A percentile compares a stretch with the other conserved stretches of the same genome.
These are phyloP conservation scores for Cyclophora albipunctata DNA, from an alignment of 2,888 invertebrate species.

Conservation along the genomic window DNA sequence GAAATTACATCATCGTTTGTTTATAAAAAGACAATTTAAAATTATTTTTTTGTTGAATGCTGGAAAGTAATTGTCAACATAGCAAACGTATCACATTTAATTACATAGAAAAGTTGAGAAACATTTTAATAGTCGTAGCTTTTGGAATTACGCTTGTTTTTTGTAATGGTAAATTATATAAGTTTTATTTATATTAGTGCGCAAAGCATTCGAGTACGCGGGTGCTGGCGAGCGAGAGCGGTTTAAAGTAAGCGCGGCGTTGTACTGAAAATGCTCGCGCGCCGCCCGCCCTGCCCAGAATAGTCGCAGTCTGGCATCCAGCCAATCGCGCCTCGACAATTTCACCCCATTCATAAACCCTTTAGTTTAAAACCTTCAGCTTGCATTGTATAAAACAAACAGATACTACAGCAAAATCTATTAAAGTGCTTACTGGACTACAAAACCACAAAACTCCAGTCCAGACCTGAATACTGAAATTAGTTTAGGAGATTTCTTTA, in stretches of 20 bases:
- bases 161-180: neutral
- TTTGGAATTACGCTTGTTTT: no score
- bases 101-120: no score
- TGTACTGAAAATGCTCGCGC: slow-evolving; percentile 57
- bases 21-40: neutral
- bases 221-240: slow-evolving; percentile 17
- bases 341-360: slow-evolving; percentile 60
- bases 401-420: no score
- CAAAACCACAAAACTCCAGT: no score
- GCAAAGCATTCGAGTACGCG: slow-evolving; percentile 9
- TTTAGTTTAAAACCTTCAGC: slow-evolving; percentile 10
- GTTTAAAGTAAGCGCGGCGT: slow-evolving; percentile 37
- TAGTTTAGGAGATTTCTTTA: no score
- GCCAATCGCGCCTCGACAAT: slow-evolving; percentile 49
- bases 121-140: no score
- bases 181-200: slow-evolving; percentile 2
- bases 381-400: neutral
- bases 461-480: no score
- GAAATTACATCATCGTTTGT: slow-evolving; percentile 12
- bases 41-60: slow-evolving; percentile 1
- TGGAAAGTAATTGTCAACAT: no score
- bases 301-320: slow-evolving; percentile 48
- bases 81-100: no score
- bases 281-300: slow-evolving; percentile 61
- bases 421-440: no score